A percentile compares a stretch with the other conserved stretches of the same genome.
Conservation (phyloP, 2,797 vertebrate species). For the Myotis pilosus region DNA sequence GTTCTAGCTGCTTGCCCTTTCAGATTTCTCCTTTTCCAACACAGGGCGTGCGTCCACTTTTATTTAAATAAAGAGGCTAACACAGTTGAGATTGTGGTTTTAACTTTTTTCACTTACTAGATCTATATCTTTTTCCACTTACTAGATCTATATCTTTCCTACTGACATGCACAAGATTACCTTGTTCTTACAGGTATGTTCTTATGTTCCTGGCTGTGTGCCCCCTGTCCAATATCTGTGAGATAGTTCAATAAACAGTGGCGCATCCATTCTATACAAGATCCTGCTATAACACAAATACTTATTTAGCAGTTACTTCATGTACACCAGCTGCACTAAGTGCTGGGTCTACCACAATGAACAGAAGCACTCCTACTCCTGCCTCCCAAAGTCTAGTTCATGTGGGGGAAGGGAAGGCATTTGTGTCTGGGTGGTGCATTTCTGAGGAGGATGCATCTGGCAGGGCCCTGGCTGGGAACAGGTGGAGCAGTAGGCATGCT, state of each 20-base stretch:
- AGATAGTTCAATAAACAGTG: neutral
- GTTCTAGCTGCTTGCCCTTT: neutral
- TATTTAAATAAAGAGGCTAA: neutral
- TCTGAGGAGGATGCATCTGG: neutral
- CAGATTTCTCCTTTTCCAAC: neutral
- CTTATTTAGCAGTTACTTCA: neutral
- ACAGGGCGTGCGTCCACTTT: fast-evolving
- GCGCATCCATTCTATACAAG: neutral
- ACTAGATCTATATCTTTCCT: no score
- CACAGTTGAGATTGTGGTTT: neutral
- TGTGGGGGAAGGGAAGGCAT: fast-evolving
- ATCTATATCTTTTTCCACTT: fast-evolving
- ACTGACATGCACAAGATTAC: fast-evolving
- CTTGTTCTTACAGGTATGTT: fast-evolving
- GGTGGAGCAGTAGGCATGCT: neutral
- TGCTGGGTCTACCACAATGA: neutral
- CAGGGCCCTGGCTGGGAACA: neutral
- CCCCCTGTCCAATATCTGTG: neutral
- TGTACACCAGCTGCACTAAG: neutral
- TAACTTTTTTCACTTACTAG: neutral
- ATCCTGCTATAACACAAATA: neutral
- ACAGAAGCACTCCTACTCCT: neutral
- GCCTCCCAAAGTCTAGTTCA: neutral
- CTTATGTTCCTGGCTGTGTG: fast-evolving
- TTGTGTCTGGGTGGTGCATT: neutral